A percentile compares a stretch with the other conserved stretches of the same genome.
phyloP scores from a whole-genome alignment of 2,888 invertebrate species.

The Ectobius pallidus region DNA sequence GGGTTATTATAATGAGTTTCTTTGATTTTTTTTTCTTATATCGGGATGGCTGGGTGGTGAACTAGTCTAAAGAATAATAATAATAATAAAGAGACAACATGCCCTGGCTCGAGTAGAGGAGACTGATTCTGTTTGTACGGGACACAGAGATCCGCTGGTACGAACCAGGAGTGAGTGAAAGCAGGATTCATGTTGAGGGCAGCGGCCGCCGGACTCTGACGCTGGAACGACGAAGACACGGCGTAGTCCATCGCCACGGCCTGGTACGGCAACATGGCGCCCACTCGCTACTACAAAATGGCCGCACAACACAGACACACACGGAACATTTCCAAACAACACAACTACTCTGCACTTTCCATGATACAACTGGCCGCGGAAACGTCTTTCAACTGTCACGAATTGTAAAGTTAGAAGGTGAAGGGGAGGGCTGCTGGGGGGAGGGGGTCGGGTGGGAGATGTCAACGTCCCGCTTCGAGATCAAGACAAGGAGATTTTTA shows the following conservation, averaged over 20 bases:
- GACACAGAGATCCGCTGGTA: conserved; percentile 85
- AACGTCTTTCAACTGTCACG: too few relatives aligned
- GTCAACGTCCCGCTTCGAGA: conserved; percentile 25
- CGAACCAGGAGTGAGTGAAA: conserved; percentile 94
- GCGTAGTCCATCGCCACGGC: conserved; percentile 76
- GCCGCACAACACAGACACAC: too few relatives aligned
- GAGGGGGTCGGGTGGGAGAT: neutral
- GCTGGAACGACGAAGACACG: conserved; percentile 54
- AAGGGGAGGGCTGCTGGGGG: neutral
- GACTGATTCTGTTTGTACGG: conserved; percentile 79
- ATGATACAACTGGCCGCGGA: too few relatives aligned
- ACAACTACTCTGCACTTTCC: too few relatives aligned
- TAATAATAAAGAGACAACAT: conserved; percentile 57
- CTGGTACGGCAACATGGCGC: conserved; percentile 51
- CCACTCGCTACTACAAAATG: too few relatives aligned
- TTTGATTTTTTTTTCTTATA: too few relatives aligned
- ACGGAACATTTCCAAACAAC: too few relatives aligned
- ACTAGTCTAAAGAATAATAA: neutral
- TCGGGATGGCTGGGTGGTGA: neutral
- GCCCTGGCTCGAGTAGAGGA: conserved; percentile 90
- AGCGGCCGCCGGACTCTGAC: conserved; percentile 61
- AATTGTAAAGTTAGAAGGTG: too few relatives aligned
- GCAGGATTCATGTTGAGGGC: conserved; percentile 61
- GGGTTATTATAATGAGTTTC: too few relatives aligned
- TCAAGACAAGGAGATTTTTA: conserved; percentile 14